Percentiles rank a stretch among this genome's conserved stretches.
Evolutionary conservation across 2,888 invertebrate species (phyloP).

Genomic region (Iselma pallidipennis): DNA sequence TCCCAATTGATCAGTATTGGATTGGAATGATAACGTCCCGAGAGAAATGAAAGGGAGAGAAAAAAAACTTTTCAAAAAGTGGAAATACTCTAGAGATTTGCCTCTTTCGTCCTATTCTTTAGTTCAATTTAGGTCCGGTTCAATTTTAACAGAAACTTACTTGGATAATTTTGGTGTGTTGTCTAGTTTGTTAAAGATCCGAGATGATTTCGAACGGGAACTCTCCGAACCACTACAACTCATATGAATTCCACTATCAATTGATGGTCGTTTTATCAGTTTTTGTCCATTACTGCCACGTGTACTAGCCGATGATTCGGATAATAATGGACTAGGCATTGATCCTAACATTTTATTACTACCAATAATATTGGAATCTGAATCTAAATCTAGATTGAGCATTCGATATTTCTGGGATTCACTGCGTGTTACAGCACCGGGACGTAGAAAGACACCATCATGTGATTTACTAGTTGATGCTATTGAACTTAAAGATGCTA

Average conservation of each 20-base stretch:
- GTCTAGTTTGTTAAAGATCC: background rate
- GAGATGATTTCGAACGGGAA: background rate
- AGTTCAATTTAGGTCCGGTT: background rate
- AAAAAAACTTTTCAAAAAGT: background rate
- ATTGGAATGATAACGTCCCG: background rate
- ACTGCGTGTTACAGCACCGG: slow-evolving; percentile 64
- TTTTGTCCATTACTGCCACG: slow-evolving; percentile 47
- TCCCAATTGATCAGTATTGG: background rate
- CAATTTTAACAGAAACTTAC: slow-evolving; percentile 39
- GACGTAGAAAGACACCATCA: slow-evolving; percentile 73
- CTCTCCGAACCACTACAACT: slow-evolving; percentile 46
- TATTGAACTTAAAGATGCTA: slow-evolving; percentile 52
- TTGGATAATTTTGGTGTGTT: slow-evolving; percentile 54
- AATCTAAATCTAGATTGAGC: slow-evolving; percentile 55
- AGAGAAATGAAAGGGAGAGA: background rate
- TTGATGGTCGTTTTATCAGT: slow-evolving; percentile 73
- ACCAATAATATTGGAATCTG: slow-evolving; percentile 42
- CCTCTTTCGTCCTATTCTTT: background rate
- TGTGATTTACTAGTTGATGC: slow-evolving; percentile 59
- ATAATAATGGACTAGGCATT: slow-evolving; percentile 49
- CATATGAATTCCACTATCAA: slow-evolving; percentile 81
- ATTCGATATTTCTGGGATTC: slow-evolving; percentile 60
- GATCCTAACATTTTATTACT: slow-evolving; percentile 48
- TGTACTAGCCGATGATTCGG: slow-evolving; percentile 48
- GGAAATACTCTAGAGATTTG: background rate